Percentiles rank a stretch among this genome's conserved stretches.
phyloP scores from a whole-genome alignment of 2,113 vertebrate genomes.

The Sturnira hondurensis region DNA sequence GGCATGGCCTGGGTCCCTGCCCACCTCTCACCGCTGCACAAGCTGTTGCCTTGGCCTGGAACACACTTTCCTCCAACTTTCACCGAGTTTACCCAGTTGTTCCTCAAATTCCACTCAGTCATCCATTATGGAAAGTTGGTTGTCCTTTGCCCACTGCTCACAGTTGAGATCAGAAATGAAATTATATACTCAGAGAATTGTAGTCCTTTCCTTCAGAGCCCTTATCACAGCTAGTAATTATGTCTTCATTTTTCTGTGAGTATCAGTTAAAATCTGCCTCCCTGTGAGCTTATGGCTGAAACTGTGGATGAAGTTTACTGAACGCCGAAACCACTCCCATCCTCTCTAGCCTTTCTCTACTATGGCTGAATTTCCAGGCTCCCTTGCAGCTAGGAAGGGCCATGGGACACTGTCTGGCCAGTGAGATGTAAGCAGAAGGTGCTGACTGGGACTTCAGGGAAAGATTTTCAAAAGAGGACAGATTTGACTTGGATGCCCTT shows the following conservation, averaged over 20 bases:
- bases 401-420: not conserved
- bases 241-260: not conserved
- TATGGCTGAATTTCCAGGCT: not conserved
- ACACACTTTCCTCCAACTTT: not conserved
- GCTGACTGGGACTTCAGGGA: not conserved
- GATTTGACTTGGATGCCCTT: not conserved
- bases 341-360: not conserved
- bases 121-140: not conserved
- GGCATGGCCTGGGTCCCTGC: not conserved
- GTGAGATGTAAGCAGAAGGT: not conserved
- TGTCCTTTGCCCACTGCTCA: not conserved
- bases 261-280: not conserved
- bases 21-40: not conserved
- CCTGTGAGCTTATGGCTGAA: not conserved
- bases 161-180: not conserved
- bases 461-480: not conserved
- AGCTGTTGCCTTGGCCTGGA: not conserved
- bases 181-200: not conserved
- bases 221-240: not conserved
- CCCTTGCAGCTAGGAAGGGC: not conserved
- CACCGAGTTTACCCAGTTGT: not conserved
- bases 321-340: rapidly evolving
- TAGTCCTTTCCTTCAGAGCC: not conserved
- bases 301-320: not conserved
- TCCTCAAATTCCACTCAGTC: not conserved